Evolutionary conservation across 2,113 vertebrate genomes (phyloP).

Genomic region (Hippolais icterina): DNA sequence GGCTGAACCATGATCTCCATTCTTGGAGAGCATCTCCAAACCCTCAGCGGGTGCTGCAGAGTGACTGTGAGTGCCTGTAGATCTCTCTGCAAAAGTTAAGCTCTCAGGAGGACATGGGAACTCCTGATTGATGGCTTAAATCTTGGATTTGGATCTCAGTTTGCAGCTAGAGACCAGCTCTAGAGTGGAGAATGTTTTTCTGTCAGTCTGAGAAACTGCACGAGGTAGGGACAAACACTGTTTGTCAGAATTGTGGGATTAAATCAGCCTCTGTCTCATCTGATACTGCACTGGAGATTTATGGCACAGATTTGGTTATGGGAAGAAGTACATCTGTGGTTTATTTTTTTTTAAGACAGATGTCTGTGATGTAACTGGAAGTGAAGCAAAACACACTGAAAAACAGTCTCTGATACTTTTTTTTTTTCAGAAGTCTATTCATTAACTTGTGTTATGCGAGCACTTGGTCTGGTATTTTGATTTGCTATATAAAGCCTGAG

Average conservation of each 20-base stretch:
- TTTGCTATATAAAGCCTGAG: neutral
- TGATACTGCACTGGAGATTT: neutral
- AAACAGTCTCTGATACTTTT: neutral
- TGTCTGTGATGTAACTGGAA: constrained; percentile 20
- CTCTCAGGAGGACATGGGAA: neutral
- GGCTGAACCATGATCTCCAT: neutral
- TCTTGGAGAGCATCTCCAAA: neutral
- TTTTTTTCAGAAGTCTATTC: neutral
- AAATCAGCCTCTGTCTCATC: neutral
- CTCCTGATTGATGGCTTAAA: neutral
- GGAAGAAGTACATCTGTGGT: neutral
- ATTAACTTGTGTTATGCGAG: neutral
- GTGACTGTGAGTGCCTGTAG: neutral
- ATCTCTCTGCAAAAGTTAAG: neutral
- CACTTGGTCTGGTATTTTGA: neutral
- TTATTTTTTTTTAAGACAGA: neutral
- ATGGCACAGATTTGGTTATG: neutral
- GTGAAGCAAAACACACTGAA: neutral
- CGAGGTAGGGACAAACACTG: neutral
- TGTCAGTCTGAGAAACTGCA: neutral
- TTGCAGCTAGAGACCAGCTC: neutral
- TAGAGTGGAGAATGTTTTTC: neutral
- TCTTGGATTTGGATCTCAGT: neutral
- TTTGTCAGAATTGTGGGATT: neutral
- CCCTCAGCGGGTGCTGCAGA: neutral